Evolutionary conservation across 2,888 invertebrate species (phyloP), one percentile per base, ranked within the genome.

Genomic region (Papilio protenor): DNA sequence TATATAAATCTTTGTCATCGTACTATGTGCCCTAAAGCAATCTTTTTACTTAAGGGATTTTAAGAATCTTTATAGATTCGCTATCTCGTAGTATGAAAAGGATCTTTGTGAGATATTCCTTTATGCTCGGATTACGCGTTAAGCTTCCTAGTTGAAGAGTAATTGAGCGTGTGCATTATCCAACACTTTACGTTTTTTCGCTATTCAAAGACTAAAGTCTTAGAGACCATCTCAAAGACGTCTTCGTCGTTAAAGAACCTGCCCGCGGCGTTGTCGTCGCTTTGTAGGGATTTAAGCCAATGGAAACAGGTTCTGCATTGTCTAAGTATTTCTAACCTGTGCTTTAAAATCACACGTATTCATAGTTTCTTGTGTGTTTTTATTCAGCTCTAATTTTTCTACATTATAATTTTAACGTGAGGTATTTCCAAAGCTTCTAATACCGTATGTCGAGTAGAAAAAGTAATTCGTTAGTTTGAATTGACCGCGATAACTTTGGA

Each of bases 401-500:
- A 18, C 10, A 59, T 6, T 57, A 55, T 21, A 21, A 21, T 59
- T 59, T 59, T 23, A 4, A 23, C 21, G 11, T 23, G 59, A 59
- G 23, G 59, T 59, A 12, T 59, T 23, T 23, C 11, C 18, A 59
- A 14, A 57, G 21, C 23, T 61, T 61, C 40, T 40, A 61, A 23
- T 61, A 23, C 14, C 27, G 59, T 52, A 40, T 40, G 40, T 40
- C 8, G 8, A 8, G 0, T 40, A 40, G 6, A 40, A 33, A 5
- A 33, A 64, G 33, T 64, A 40, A 33, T 40, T 40, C 18, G 18
- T 66, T 33, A 57, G 55, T 73, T 64, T 45, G 73, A 77, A 77
- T 77, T 69, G 52, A 66, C 66, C 73, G 69, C 73, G 47, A 49
- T 77, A 77, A 70, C 57, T 73, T 73, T 40, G 69, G 10, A 61